Evolutionary conservation across 1,140 invertebrate species (phyloP), one percentile per base, ranked within the genome.

Genomic region (Oedothorax gibbosus): DNA sequence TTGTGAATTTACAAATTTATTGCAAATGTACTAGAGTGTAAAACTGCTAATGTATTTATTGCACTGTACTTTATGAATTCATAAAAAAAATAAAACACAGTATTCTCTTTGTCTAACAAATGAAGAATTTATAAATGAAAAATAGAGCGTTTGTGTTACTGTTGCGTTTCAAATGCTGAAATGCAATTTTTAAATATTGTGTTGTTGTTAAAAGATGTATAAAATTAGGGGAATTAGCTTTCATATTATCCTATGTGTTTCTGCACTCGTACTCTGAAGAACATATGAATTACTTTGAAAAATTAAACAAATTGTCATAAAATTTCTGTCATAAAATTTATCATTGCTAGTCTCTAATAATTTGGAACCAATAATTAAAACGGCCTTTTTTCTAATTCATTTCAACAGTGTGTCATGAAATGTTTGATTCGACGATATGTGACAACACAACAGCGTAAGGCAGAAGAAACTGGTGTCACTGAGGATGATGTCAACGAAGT

Each of bases 401-500:
- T 71, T 64, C 35, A 35, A 35, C 11, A 95, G 87, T 92, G 92
- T 7, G 93, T 96, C 8, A 95, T 96, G 94, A 91, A 94, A 83
- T 90, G 95, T 53, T 90, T 97, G 68, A 93, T 97, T 11, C 91
- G 95, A 20, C 92, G 96, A 6, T 97, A 96, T 89, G 93, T 97
- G 2, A 96, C 95, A 0, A 93, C 94, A 0, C 95, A 96, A 89
- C 96, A 97, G 89, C 82, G 88, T 35, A 90, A 93, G 50, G 95
- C 95, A 86, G 91, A 94, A 64, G 95, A 97, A 88, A 95, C 96
- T 53, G 95, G 95, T 8, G 96, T 98, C 7, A 98, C 96, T 0
- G 97, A 98, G 88, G 97, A 99, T 90, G 97, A 99, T 89, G 94
- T 99, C 60, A 97, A 97, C 92, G 97, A 99, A 91, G 96, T 99